phyloP scores from a whole-genome alignment of 2,113 vertebrate genomes.

The Hypanus sabinus region DNA sequence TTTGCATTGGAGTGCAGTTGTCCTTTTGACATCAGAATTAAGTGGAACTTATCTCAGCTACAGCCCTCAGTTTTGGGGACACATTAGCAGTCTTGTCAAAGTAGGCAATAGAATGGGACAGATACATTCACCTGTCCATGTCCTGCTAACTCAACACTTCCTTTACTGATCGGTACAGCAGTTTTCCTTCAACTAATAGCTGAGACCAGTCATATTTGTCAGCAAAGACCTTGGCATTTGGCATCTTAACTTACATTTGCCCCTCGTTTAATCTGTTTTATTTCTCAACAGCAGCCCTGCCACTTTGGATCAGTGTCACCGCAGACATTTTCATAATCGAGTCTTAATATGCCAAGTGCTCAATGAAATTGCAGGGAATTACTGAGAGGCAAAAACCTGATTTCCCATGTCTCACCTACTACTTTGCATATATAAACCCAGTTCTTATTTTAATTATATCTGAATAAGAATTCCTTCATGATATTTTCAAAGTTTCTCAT shows the following conservation, averaged over 20 bases:
- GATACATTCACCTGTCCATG: not conserved
- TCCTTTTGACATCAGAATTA: not conserved
- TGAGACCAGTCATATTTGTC: conserved; percentile 1
- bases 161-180: not conserved
- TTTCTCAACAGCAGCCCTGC: not conserved
- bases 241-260: not conserved
- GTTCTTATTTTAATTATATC: not conserved
- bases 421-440: not conserved
- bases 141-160: not conserved
- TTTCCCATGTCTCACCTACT: not conserved
- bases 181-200: conserved; percentile 3
- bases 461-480: not conserved
- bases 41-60: not conserved
- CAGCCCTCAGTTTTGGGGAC: not conserved
- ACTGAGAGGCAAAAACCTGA: not conserved
- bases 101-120: not conserved
- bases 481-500: not conserved
- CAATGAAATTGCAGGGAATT: not conserved
- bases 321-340: not conserved
- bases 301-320: not conserved
- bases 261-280: conserved; percentile 10
- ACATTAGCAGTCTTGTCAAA: not conserved
- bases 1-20: not conserved
- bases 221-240: not conserved
- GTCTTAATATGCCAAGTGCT: not conserved